Evolutionary conservation across 2,888 invertebrate genomes (phyloP), one percentile per base, ranked within the genome.

Genomic region (Drosophila sordidapex): DNA sequence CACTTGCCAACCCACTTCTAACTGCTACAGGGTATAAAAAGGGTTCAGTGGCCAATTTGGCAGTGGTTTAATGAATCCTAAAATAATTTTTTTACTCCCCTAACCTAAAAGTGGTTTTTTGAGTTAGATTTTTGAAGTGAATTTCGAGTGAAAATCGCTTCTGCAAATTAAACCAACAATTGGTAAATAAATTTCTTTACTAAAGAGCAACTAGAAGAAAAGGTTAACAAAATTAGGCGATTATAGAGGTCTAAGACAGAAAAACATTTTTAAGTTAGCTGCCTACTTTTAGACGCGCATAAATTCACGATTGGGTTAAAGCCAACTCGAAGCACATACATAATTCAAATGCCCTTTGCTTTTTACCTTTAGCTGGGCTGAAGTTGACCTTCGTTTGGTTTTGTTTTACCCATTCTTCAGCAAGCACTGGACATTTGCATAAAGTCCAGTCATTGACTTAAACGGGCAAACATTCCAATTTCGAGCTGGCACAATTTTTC

Each of bases 371-470:
- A 58, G 51, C 33, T 27, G 27, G 25, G 38, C 40, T 29, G 27
- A 54, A 56, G 60, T 13, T 61, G 61, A 66, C 72, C 61, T 72
- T 48, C 57, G 29, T 15, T 40, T 31, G 48, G 36, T 13, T 71
- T 65, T 57, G 53, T 57, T 49, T 62, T 31, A 38, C 38, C 56
- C 59, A 51, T 60, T 46, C 13, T 29, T 51, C 43, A 60, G 65
- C 38, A 63, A 58, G 43, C 35, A 29, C 58, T 52, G 29, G 25
- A 54, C 58, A 81, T 87, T 89, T 85, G 78, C 89, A 87, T 87
- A 87, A 87, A 87, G 83, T 84, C 88, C 82, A 74, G 74, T 81
- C 81, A 82, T 81, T 87, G 72, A 78, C 71, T 69, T 77, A 84
- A 87, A 82, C 87, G 84, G 75, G 73, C 70, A 79, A 83, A 70